These are phyloP conservation scores for Byasa hedistus DNA, from an alignment of 2,888 invertebrate genomes.

Conservation along the genomic window DNA sequence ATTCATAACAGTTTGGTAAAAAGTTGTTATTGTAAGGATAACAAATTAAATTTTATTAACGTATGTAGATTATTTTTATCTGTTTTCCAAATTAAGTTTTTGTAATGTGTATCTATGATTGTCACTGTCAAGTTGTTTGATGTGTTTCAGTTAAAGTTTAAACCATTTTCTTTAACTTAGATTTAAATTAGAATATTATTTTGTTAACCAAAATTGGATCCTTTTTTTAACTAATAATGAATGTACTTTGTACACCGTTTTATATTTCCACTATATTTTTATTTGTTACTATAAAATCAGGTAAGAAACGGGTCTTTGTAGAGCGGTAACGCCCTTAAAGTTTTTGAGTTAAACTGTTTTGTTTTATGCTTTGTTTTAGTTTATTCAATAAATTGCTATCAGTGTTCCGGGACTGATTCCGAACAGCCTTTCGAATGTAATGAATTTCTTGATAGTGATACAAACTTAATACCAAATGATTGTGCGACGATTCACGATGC, in stretches of 20 bases:
- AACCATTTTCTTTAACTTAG: no score
- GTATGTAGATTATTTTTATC: not conserved
- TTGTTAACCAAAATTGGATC: not conserved
- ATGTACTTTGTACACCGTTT: constrained; percentile 33
- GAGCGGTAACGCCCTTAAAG: constrained; percentile 45
- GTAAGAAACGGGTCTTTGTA: constrained; percentile 41
- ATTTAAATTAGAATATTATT: not conserved
- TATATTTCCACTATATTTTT: constrained; percentile 41
- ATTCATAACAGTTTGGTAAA: no score
- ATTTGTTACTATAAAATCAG: constrained; percentile 46
- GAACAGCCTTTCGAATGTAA: constrained; percentile 89
- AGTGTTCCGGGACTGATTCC: constrained; percentile 91
- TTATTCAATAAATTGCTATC: constrained; percentile 88
- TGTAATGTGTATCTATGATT: not conserved
- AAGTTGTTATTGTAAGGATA: not conserved
- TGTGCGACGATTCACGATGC: constrained; percentile 92
- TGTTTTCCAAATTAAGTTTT: not conserved
- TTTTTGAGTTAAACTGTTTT: constrained; percentile 33
- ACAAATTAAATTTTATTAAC: not conserved
- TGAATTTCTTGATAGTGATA: constrained; percentile 85
- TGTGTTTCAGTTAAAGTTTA: not conserved
- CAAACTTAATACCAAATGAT: constrained; percentile 83
- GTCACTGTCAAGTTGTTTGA: not conserved
- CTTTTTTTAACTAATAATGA: constrained; percentile 37
- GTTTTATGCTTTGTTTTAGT: constrained; percentile 65